Percentiles rank a stretch among this genome's conserved stretches.
Conservation (phyloP, 1,140 invertebrate species). For the Diabrotica virgifera region DNA sequence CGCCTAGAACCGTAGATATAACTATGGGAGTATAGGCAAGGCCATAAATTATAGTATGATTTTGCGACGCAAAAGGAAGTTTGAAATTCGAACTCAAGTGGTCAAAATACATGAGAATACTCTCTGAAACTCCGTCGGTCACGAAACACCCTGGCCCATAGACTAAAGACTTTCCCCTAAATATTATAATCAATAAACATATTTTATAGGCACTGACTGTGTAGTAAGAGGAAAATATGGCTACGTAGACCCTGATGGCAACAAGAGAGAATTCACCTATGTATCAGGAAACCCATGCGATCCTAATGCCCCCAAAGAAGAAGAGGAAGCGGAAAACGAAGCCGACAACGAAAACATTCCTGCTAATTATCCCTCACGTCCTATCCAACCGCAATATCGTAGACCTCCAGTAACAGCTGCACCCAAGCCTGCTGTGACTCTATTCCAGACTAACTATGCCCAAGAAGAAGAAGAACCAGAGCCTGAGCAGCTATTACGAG, state of each 20-base stretch:
- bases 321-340: slow-evolving; percentile 53
- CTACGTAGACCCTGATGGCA: slow-evolving; percentile 84
- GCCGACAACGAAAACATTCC: slow-evolving; percentile 62
- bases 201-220: slow-evolving; percentile 64
- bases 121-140: too few species aligned
- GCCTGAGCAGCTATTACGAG: slow-evolving; percentile 55
- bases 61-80: too few species aligned
- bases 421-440: slow-evolving; percentile 58
- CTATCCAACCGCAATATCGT: slow-evolving; percentile 47
- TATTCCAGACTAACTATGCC: slow-evolving; percentile 65
- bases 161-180: too few species aligned
- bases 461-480: slow-evolving; percentile 59
- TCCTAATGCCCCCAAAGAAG: slow-evolving; percentile 70
- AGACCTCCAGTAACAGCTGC: slow-evolving; percentile 51
- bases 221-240: slow-evolving; percentile 85
- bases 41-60: too few species aligned
- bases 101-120: too few species aligned
- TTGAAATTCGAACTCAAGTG: too few species aligned
- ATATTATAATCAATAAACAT: not conserved
- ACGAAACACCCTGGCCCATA: too few species aligned
- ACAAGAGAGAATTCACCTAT: slow-evolving; percentile 83
- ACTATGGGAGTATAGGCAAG: too few species aligned
- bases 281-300: slow-evolving; percentile 89
- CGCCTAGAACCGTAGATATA: too few species aligned
- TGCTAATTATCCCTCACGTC: slow-evolving; percentile 62